Conservation (phyloP, 2,888 invertebrate species). For the Odontocerum albicorne region DNA sequence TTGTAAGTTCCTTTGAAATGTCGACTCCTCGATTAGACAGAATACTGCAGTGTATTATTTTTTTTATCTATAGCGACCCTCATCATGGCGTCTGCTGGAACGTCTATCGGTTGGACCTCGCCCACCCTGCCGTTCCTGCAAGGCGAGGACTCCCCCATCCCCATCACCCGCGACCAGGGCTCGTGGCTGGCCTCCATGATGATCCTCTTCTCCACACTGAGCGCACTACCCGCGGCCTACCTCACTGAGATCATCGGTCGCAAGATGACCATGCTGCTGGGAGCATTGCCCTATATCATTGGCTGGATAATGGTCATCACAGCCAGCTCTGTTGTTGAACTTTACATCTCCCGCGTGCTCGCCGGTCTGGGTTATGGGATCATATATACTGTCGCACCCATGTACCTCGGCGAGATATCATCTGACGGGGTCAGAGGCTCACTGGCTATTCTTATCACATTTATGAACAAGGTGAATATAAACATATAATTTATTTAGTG, state of each 20-base stretch:
- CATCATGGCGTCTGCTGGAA: slow-evolving; percentile 57
- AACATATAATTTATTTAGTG: background rate
- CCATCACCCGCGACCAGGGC: slow-evolving; percentile 54
- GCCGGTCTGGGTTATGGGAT: slow-evolving; percentile 66
- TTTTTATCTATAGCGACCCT: slow-evolving; percentile 57
- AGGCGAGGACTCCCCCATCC: slow-evolving; percentile 51
- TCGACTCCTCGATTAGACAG: no score
- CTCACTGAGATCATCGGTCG: slow-evolving; percentile 67
- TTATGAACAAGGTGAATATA: slow-evolving; percentile 56
- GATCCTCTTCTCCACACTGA: slow-evolving; percentile 64
- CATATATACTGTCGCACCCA: slow-evolving; percentile 62
- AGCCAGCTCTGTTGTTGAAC: slow-evolving; percentile 56
- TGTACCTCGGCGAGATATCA: slow-evolving; percentile 66
- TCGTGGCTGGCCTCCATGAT: slow-evolving; percentile 68
- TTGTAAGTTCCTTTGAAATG: no score
- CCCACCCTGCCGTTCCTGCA: slow-evolving; percentile 59
- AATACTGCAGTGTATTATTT: no score
- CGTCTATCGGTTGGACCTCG: slow-evolving; percentile 64
- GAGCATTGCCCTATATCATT: slow-evolving; percentile 61
- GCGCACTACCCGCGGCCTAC: slow-evolving; percentile 63
- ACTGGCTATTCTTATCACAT: slow-evolving; percentile 63
- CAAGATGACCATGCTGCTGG: slow-evolving; percentile 63
- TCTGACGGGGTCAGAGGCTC: slow-evolving; percentile 63
- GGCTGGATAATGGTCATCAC: slow-evolving; percentile 66
- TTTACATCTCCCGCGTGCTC: slow-evolving; percentile 63